Conservation (phyloP, 2,113 vertebrate genomes). For the Gallinago jamesoni region DNA sequence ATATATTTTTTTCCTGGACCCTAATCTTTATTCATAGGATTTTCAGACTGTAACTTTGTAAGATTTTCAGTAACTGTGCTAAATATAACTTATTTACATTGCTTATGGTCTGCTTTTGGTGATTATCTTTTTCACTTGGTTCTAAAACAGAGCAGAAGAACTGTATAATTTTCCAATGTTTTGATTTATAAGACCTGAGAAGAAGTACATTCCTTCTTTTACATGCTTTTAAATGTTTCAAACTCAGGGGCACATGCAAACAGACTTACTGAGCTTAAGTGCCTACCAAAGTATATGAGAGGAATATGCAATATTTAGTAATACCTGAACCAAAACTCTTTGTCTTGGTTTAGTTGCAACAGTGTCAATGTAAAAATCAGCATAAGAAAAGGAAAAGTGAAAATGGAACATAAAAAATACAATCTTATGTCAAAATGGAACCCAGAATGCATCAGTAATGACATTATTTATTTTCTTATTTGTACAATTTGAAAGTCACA, state of each 20-base stretch:
- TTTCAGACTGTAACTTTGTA: neutral
- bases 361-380: neutral
- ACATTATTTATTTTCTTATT: neutral
- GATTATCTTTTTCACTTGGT: neutral
- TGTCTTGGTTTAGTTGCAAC: neutral
- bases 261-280: neutral
- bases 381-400: neutral
- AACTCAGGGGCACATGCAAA: neutral
- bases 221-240: neutral
- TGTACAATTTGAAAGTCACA: neutral
- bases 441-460: neutral
- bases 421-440: neutral
- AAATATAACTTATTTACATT: neutral
- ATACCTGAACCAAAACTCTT: neutral
- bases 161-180: neutral
- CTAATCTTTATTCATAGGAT: conserved; percentile 24
- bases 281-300: neutral
- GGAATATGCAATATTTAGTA: neutral
- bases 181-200: neutral
- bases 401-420: neutral
- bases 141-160: neutral
- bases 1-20: neutral
- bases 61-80: neutral
- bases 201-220: neutral
- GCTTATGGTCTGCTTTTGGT: neutral